Evolutionary conservation across 2,888 invertebrate genomes (phyloP).

Genomic region (Hypsopygia costalis): DNA sequence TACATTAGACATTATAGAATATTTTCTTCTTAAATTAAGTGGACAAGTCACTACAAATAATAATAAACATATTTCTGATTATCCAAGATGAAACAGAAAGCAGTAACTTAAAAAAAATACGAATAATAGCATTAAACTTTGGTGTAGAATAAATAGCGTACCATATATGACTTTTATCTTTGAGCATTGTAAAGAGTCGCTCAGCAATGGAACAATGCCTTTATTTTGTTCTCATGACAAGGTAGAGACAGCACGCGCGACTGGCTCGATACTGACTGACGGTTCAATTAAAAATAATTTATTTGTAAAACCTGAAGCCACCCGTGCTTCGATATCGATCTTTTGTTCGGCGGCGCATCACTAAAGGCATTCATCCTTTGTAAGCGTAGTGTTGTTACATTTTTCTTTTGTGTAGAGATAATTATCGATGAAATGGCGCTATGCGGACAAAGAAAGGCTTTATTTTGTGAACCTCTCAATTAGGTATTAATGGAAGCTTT

Average conservation of each 20-base stretch:
- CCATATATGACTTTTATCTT: no score
- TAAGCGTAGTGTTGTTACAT: constrained; percentile 43
- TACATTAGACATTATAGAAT: no score
- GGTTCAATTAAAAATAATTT: constrained; percentile 58
- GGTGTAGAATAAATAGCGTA: no score
- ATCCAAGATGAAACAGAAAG: no score
- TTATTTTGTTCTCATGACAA: constrained; percentile 9
- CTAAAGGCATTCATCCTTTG: constrained; percentile 34
- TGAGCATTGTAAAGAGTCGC: no score
- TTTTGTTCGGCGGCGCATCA: constrained; percentile 43
- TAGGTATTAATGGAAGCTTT: constrained; percentile 38
- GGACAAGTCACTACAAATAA: no score
- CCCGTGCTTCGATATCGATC: constrained; percentile 33
- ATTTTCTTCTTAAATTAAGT: no score
- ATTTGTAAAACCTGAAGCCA: constrained; percentile 39
- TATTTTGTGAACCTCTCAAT: constrained; percentile 36
- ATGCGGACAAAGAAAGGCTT: constrained; percentile 20
- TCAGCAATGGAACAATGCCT: not conserved
- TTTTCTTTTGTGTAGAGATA: constrained; percentile 37
- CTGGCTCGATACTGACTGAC: constrained; percentile 38
- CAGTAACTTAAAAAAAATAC: no score
- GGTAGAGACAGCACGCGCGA: constrained; percentile 23
- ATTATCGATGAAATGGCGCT: constrained; percentile 40
- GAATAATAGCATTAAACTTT: no score
- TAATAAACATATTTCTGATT: no score